Conservation (phyloP, 1,140 invertebrate species). For the Chrysoperla carnea region DNA sequence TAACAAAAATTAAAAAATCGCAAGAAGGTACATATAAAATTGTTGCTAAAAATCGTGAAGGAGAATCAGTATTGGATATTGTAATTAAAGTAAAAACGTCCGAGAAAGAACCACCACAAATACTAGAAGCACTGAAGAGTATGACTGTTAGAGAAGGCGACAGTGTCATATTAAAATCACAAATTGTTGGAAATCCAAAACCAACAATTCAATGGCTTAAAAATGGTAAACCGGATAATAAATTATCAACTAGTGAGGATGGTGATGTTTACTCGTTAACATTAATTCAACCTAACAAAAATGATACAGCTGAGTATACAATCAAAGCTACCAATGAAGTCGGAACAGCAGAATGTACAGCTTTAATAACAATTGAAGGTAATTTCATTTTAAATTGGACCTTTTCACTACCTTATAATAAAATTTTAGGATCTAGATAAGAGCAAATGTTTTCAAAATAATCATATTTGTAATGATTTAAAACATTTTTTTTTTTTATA, state of each 20-base stretch:
- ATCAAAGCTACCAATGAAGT: slow-evolving; percentile 61
- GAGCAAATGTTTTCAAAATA: too few relatives aligned
- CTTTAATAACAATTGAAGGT: slow-evolving; percentile 67
- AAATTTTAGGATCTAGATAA: too few relatives aligned
- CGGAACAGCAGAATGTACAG: slow-evolving; percentile 55
- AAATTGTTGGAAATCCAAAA: slow-evolving; percentile 62
- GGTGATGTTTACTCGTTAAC: slow-evolving; percentile 49
- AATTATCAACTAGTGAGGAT: slow-evolving; percentile 35
- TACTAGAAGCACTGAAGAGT: slow-evolving; percentile 58
- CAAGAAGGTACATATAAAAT: slow-evolving; percentile 84
- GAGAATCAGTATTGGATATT: slow-evolving; percentile 67
- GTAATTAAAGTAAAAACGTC: slow-evolving; percentile 66
- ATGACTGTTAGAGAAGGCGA: slow-evolving; percentile 61
- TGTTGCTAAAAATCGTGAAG: slow-evolving; percentile 73
- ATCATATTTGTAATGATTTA: too few relatives aligned
- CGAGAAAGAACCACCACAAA: slow-evolving; percentile 57
- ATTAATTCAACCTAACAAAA: slow-evolving; percentile 41
- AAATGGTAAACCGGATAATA: slow-evolving; percentile 47
- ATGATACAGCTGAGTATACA: slow-evolving; percentile 62
- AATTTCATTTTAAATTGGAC: slow-evolving; percentile 13
- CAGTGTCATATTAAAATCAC: slow-evolving; percentile 51
- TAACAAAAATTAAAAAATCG: slow-evolving; percentile 52
- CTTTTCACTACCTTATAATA: background rate
- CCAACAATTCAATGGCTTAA: slow-evolving; percentile 67
- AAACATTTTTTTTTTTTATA: too few relatives aligned